Evolutionary conservation across 2,797 vertebrate genomes (phyloP).

Genomic region (Myiotriccus ornatus): DNA sequence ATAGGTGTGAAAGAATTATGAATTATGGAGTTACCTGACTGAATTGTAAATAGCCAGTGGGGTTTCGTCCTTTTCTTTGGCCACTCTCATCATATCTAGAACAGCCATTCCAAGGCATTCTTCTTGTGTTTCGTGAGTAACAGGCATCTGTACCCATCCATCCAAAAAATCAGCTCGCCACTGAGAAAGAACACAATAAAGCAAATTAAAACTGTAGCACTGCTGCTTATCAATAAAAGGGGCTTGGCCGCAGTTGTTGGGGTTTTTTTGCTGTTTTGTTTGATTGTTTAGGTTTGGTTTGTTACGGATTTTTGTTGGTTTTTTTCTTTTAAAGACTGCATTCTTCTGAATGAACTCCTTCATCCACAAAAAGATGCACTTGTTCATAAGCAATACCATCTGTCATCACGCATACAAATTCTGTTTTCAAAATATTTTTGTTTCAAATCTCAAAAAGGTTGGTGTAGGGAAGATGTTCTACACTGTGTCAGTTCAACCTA

Average conservation of each 20-base stretch:
- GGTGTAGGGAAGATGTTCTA: background rate
- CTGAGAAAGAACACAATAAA: constrained; percentile 70
- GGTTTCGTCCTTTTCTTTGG: constrained; percentile 87
- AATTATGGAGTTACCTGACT: constrained; percentile 79
- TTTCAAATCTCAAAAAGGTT: background rate
- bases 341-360: background rate
- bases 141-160: constrained; percentile 82
- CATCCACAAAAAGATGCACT: background rate
- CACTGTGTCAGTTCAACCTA: background rate
- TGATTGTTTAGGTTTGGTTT: background rate
- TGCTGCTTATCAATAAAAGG: background rate
- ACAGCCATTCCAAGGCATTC: constrained; percentile 97
- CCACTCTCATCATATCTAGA: constrained; percentile 96
- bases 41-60: constrained; percentile 89
- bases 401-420: background rate
- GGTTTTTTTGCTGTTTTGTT: background rate
- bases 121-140: constrained; percentile 92
- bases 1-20: background rate
- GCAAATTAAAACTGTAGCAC: background rate
- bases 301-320: background rate
- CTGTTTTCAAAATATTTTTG: background rate
- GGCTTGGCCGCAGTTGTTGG: background rate
- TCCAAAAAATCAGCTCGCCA: constrained; percentile 92
- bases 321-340: background rate
- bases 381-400: background rate